Base-by-base conservation (phyloP, 2,113 vertebrate species). In the Echinops telfairi region DNA sequence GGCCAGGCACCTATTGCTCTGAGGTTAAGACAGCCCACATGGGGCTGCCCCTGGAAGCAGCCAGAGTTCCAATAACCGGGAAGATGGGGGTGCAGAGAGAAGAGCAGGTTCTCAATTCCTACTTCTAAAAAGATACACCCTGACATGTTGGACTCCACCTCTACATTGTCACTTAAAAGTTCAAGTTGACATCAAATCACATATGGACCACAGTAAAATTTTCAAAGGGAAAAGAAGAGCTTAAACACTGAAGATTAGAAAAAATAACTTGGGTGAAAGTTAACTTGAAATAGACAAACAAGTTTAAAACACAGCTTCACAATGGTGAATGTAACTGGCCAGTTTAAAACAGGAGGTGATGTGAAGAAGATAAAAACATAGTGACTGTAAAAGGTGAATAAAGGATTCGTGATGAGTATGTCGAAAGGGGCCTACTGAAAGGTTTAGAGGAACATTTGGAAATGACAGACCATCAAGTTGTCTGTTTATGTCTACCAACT, bases 161-260 rank as follows among this genome's bases (percentile, higher is more conserved):
- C 47, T 53, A 53, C 47, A 53, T 9, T 53, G 47, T 53, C 47
- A 40, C 12, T 12, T 53, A 53, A 53, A 6, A 53, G 10, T 53
- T 53, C 47, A 53, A 11, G 47, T 53, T 11, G 47, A 47, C 47
- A 53, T 53, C 5, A 53, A 12, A 53, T 53, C 47, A 53, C 47
- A 4, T 53, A 53, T 4, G 4, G 40, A 53, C 47, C 47, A 53
- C 47, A 53, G 47, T 53, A 53, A 53, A 53, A 20, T 96, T 66
- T 89, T 36, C 40, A 78, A 66, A 83, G 58, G 62, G 78, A 38
- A 73, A 90, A 68, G 40, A 87, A 33, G 43, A 89, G 83, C 47
- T 40, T 70, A 57, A 38, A 93, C 15, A 53, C 29, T 38, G 47
- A 89, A 81, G 25, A 76, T 92, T 80, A 22, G n/a, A 53, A 6